Conservation (phyloP, 2,797 vertebrate species). For the Hipposideros larvatus region DNA sequence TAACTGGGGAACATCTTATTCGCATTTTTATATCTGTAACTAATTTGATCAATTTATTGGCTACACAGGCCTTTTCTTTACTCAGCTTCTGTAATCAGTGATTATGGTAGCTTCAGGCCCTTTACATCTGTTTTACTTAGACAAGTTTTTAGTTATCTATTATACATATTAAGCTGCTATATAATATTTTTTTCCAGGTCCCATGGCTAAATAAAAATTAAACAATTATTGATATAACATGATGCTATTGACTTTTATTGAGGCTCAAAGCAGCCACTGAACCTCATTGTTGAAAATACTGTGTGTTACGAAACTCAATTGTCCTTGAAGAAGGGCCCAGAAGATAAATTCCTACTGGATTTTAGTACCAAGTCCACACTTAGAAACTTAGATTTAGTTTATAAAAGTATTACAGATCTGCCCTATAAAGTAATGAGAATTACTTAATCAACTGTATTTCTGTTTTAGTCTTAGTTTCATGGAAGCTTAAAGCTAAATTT, state of each 20-base stretch:
- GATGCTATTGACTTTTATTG: constrained; percentile 65
- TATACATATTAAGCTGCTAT: constrained; percentile 30
- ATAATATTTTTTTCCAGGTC: constrained; percentile 44
- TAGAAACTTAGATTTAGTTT: not conserved
- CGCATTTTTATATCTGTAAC: constrained; percentile 45
- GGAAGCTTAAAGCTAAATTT: constrained; percentile 19
- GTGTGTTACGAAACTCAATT: constrained; percentile 55
- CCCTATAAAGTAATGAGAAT: constrained; percentile 45
- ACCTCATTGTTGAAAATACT: constrained; percentile 17
- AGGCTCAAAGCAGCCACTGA: constrained; percentile 65
- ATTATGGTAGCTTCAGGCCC: constrained; percentile 1
- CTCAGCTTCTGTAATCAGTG: constrained; percentile 30
- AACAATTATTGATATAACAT: constrained; percentile 59
- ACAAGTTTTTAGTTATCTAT: constrained; percentile 48
- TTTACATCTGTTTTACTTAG: constrained; percentile 65
- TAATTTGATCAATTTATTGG: constrained; percentile 21
- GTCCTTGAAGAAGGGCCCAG: constrained; percentile 46
- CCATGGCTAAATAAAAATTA: constrained; percentile 47
- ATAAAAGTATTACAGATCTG: constrained; percentile 4
- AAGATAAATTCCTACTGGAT: constrained; percentile 49
- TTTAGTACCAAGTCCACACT: constrained; percentile 29
- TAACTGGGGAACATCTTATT: constrained; percentile 38
- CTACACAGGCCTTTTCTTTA: not conserved
- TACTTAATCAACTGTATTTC: constrained; percentile 19
- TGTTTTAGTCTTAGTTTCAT: constrained; percentile 40